Evolutionary conservation across 2,113 vertebrate species (phyloP).

Genomic region (Isichthys henryi): DNA sequence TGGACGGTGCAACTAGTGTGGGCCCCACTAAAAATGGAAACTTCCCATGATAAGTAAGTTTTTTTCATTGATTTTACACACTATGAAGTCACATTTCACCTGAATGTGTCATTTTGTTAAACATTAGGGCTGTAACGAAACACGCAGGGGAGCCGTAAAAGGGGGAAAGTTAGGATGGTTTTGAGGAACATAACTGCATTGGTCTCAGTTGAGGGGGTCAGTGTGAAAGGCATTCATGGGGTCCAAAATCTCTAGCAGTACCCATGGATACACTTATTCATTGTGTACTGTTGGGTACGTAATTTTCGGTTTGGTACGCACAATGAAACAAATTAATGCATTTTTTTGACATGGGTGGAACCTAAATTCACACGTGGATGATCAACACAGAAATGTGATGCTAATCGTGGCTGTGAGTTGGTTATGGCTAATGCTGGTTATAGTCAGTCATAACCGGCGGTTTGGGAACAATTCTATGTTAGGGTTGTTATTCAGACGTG

Average conservation of each 20-base stretch:
- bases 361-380: neutral
- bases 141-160: too few relatives aligned
- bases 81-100: neutral
- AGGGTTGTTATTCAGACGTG: neutral
- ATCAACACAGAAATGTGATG: neutral
- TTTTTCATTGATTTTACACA: neutral
- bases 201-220: too few relatives aligned
- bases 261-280: neutral
- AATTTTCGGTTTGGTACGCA: neutral
- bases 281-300: neutral
- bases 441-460: neutral
- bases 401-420: neutral
- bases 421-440: neutral
- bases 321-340: neutral
- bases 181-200: too few relatives aligned
- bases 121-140: neutral
- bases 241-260: too few relatives aligned
- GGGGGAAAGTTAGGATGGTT: too few relatives aligned
- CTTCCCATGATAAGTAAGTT: neutral
- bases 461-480: neutral
- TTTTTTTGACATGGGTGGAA: neutral
- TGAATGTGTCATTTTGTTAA: neutral
- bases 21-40: neutral
- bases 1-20: neutral
- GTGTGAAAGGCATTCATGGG: too few relatives aligned